Evolutionary conservation across 2,113 vertebrate genomes (phyloP), one percentile per base, ranked within the genome.

Genomic region (Opisthocomus hoazin): DNA sequence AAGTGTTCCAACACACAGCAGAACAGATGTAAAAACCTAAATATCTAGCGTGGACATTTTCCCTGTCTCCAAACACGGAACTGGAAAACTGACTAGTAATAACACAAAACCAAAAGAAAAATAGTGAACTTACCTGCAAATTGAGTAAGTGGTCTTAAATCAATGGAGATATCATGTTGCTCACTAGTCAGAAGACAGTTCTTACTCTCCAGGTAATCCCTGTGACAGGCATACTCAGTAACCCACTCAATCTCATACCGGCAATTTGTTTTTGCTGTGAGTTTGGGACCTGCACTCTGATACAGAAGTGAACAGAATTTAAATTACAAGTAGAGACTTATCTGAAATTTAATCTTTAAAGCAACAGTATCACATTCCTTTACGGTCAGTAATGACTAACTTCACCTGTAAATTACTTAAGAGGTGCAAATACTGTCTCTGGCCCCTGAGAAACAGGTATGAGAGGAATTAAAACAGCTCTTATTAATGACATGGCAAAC

Each of bases 191-290:
- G 97, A 57, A 68, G 93, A 94, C 99, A 99, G 91, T 0, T 93
- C 15, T 92, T 69, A 37, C 99, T 99, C 95, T 99, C 99, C 97
- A 99, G 94, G 75, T 99, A 99, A 90, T 99, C 99, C 66, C 98
- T 97, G 97, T 99, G 99, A 94, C 99, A 99, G 29, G 99, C 99
- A 20, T 99, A 99, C 64, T 99, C 99, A 0, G 99, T 99, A 93
- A 99, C 96, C 99, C 99, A 99, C 91, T 99, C 98, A 34, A 99
- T 90, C 97, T 99, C 99, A 54, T 98, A 99, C 3, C 99, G 99
- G 84, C 99, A 99, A 95, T 99, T 99, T 17, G 96, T 96, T 69
- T 97, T 98, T 6, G 99, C 98, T 1, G 98, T 99, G 95, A 99
- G 98, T 93, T 98, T 99, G 14, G 99, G 99, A 74, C 97, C 74